Evolutionary conservation across 2,797 vertebrate species (phyloP).

Genomic region (Danionella dracula): DNA sequence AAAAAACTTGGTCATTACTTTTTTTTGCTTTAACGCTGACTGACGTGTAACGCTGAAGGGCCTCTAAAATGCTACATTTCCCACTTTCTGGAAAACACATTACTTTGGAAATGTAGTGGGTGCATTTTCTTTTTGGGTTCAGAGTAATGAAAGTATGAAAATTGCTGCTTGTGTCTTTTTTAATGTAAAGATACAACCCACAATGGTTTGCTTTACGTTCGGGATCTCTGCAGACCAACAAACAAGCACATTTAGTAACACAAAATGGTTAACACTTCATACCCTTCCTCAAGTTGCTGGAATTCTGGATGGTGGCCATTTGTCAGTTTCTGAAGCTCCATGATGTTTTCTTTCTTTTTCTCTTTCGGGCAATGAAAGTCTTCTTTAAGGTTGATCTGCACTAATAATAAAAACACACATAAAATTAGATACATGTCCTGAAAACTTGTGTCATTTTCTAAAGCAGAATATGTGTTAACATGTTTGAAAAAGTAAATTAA

Average conservation of each 20-base stretch:
- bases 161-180: not conserved
- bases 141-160: not conserved
- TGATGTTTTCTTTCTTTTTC: conserved; percentile 33
- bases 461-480: not conserved
- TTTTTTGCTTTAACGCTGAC: not conserved
- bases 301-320: conserved; percentile 55
- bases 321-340: conserved; percentile 66
- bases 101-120: not conserved
- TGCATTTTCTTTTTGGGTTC: not conserved
- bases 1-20: not conserved
- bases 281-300: conserved; percentile 58
- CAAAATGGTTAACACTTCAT: conserved; percentile 16
- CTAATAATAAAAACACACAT: not conserved
- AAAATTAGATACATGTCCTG: not conserved
- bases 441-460: not conserved
- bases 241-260: not conserved
- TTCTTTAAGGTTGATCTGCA: conserved; percentile 16
- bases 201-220: not conserved
- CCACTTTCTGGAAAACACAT: not conserved
- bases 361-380: not conserved
- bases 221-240: not conserved
- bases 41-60: not conserved
- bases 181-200: not conserved
- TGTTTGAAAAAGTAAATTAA: too few species aligned
- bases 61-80: not conserved